phyloP scores from a whole-genome alignment of 2,888 invertebrate genomes.

The Scelioninae gen. 2 region DNA sequence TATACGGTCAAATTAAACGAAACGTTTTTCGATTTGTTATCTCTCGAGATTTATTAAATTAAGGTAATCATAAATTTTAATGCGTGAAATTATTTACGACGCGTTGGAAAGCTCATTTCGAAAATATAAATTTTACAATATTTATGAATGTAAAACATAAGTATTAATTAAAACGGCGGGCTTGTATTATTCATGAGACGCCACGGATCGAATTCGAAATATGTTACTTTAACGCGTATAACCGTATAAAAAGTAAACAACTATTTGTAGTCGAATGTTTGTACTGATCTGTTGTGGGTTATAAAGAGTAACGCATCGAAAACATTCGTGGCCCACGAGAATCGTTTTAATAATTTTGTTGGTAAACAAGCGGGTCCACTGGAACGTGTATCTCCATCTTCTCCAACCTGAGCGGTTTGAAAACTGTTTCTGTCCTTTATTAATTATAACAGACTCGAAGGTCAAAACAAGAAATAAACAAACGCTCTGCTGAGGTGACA shows the following conservation, averaged over 20 bases:
- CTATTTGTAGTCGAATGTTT: too few relatives aligned
- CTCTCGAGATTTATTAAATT: constrained; percentile 30
- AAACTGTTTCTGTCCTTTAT: too few relatives aligned
- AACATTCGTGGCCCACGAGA: too few relatives aligned
- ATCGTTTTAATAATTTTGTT: too few relatives aligned
- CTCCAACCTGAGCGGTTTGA: too few relatives aligned
- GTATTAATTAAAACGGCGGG: constrained; percentile 26
- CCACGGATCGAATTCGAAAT: constrained; percentile 11
- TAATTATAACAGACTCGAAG: too few relatives aligned
- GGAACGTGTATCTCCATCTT: too few relatives aligned
- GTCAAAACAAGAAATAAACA: too few relatives aligned
- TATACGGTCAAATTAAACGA: constrained; percentile 1
- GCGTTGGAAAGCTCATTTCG: constrained; percentile 34
- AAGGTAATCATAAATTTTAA: constrained; percentile 30
- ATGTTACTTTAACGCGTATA: not conserved
- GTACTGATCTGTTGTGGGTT: too few relatives aligned
- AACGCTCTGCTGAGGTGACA: too few relatives aligned
- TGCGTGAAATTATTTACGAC: constrained; percentile 23
- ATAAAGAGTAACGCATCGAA: too few relatives aligned
- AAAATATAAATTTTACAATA: constrained; percentile 27
- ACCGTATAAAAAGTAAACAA: not conserved
- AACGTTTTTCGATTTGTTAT: constrained; percentile 8
- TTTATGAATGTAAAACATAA: constrained; percentile 36
- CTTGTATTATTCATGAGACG: constrained; percentile 32
- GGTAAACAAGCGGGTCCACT: too few relatives aligned